A percentile compares a stretch with the other conserved stretches of the same genome.
Conservation (phyloP, 1,140 invertebrate genomes). For the Diachasmimorpha longicaudata region DNA sequence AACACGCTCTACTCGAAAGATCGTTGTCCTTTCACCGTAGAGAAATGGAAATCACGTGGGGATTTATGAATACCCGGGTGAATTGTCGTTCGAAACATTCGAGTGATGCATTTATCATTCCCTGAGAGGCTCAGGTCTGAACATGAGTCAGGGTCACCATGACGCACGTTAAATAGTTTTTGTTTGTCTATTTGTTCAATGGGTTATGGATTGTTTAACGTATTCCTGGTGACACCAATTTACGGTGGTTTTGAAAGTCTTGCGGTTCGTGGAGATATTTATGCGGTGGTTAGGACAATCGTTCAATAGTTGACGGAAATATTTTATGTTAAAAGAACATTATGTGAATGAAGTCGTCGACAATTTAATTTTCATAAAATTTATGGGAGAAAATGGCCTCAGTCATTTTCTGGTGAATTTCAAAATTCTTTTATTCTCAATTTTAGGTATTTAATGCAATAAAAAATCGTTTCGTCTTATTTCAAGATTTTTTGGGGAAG, state of each 20-base stretch:
- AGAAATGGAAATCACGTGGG: background rate
- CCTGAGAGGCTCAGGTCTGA: no score
- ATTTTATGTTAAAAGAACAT: no score
- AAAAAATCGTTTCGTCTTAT: no score
- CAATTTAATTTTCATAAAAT: no score
- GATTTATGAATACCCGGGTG: background rate
- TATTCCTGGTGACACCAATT: background rate
- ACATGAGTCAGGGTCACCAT: background rate
- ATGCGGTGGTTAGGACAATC: background rate
- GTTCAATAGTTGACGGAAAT: background rate
- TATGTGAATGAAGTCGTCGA: no score
- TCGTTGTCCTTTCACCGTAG: constrained; percentile 20
- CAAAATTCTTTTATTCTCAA: no score
- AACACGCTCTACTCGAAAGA: constrained; percentile 5
- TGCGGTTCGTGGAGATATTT: background rate
- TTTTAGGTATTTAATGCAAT: no score
- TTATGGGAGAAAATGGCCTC: no score
- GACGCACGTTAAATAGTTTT: background rate
- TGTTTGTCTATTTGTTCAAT: background rate
- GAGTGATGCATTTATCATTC: background rate
- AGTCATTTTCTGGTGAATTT: no score
- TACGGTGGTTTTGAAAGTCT: background rate
- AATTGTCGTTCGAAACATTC: background rate
- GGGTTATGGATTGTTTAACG: background rate
- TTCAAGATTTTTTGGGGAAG: background rate